Conservation (phyloP, 2,888 invertebrate species). For the Nezara viridula region DNA sequence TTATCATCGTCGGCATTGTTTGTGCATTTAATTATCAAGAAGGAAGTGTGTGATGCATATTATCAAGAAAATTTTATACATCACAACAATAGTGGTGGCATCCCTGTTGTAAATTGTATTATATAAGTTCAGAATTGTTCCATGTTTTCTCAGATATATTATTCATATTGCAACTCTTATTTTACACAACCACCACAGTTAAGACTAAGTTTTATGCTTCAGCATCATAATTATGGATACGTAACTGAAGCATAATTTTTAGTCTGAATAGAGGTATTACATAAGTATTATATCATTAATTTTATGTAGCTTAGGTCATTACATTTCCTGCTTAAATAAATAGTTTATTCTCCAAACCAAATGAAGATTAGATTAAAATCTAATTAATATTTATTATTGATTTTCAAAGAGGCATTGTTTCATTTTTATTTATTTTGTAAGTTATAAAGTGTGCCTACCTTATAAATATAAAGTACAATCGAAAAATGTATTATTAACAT, state of each 20-base stretch:
- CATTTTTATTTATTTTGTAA: constrained; percentile 57
- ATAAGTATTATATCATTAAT: constrained; percentile 63
- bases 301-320: constrained; percentile 63
- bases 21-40: constrained; percentile 60
- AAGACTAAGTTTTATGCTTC: constrained; percentile 53
- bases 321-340: constrained; percentile 64
- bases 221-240: constrained; percentile 35
- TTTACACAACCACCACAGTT: constrained; percentile 49
- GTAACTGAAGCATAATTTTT: constrained; percentile 60
- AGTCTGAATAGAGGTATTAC: constrained; percentile 62
- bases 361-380: constrained; percentile 59
- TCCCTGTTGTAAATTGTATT: constrained; percentile 62
- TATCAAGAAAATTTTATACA: constrained; percentile 50
- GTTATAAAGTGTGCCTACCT: constrained; percentile 59
- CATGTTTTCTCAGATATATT: constrained; percentile 62
- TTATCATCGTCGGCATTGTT: constrained; percentile 57
- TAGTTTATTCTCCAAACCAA: constrained; percentile 62
- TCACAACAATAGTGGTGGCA: constrained; percentile 57
- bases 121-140: constrained; percentile 61
- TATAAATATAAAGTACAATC: constrained; percentile 54
- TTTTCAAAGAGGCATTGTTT: constrained; percentile 59
- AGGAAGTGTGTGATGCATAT: constrained; percentile 52
- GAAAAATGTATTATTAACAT: constrained; percentile 37
- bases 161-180: constrained; percentile 39
- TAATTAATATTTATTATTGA: constrained; percentile 59